Conservation (phyloP, 2,113 vertebrate species). For the Phalacrocorax pelagicus region DNA sequence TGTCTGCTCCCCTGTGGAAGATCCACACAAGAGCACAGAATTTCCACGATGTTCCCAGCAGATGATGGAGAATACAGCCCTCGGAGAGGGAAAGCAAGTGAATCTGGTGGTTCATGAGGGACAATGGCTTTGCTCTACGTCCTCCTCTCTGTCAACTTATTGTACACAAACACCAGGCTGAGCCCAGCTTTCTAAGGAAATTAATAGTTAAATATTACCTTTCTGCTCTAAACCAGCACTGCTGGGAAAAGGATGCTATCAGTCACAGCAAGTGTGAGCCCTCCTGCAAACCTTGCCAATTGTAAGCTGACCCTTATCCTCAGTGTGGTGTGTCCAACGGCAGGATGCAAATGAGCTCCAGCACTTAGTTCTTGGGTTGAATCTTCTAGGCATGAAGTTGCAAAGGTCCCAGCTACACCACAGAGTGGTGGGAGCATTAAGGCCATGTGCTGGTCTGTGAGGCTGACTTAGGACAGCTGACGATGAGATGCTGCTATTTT, state of each 20-base stretch:
- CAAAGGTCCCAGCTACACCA: background rate
- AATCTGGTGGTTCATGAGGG: background rate
- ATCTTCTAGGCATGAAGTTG: background rate
- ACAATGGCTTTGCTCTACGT: background rate
- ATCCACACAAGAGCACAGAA: background rate
- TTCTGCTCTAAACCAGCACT: background rate
- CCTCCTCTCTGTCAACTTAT: background rate
- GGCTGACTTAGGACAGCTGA: background rate
- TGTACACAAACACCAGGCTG: background rate
- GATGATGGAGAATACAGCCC: background rate
- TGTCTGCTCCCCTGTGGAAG: background rate
- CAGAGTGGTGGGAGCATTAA: background rate
- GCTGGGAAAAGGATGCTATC: background rate
- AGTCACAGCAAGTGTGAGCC: background rate
- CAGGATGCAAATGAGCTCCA: background rate
- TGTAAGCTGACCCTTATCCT: background rate
- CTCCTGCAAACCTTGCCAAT: background rate
- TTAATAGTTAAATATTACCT: background rate
- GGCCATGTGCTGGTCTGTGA: accelerated
- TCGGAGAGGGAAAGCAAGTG: background rate
- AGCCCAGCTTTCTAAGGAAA: background rate
- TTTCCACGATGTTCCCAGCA: background rate
- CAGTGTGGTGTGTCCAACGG: background rate
- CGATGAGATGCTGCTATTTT: background rate
- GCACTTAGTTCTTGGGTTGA: background rate